Evolutionary conservation across 2,113 vertebrate genomes (phyloP).

Genomic region (Cricetomys ansorgei): DNA sequence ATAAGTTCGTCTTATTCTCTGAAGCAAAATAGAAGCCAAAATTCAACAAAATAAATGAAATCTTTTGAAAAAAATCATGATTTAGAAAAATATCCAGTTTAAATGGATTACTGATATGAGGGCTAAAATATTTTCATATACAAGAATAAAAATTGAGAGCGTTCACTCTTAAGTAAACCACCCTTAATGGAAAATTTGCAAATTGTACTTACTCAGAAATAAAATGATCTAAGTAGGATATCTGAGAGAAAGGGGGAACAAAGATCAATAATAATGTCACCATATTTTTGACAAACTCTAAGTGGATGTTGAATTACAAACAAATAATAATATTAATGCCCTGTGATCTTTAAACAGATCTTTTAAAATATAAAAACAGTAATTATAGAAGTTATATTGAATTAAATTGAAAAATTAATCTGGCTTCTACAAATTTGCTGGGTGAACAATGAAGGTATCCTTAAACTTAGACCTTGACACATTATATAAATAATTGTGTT

Average conservation of each 20-base stretch:
- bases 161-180: neutral
- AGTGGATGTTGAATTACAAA: neutral
- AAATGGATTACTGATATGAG: neutral
- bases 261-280: neutral
- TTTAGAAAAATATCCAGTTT: neutral
- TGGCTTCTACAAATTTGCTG: neutral
- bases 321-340: neutral
- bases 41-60: neutral
- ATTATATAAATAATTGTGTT: neutral
- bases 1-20: neutral
- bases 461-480: neutral
- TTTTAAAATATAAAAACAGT: neutral
- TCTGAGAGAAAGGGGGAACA: neutral
- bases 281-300: neutral
- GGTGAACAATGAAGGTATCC: neutral
- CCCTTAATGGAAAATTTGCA: neutral
- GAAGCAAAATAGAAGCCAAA: neutral
- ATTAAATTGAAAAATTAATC: neutral
- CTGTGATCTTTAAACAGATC: neutral
- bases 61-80: neutral
- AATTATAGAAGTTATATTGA: neutral
- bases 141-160: neutral
- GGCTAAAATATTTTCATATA: neutral
- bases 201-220: neutral
- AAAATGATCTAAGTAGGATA: neutral